Evolutionary conservation across 37 sponge, comb jelly and placozoan species (phyloP), one percentile per base, ranked within the genome.

Genomic region (Geodia barretti): DNA sequence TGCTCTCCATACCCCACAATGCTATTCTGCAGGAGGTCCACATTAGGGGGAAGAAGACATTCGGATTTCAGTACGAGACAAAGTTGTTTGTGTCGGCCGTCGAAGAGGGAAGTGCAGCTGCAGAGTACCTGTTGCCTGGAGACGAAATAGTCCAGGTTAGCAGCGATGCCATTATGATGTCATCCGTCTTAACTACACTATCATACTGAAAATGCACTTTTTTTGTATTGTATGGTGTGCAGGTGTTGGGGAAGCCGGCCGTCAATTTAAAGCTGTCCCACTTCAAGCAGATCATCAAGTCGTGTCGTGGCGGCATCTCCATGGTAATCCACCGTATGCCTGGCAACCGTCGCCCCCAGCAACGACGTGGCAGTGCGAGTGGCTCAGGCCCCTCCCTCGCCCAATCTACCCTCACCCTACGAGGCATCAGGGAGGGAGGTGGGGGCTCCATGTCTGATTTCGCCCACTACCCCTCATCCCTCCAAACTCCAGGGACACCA

Each of bases 121-220:
- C 72, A 0, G 62, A 71, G 41, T 32, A 20, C 35, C 41, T 85
- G 63, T 2, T 26, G 31, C 72, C 78, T 1, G 85, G 85, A 39
- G 85, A 85, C 35, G 85, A 85, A 70, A 85, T 85, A 11, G 63
- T 78, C 2, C 71, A 77, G 85, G 85, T 85, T 35, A 39, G 70
- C 19, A 21, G 21, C 35, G 30, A 2, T 11, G 35, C 36, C 42
- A 19, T 26, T 41, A 36, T 11, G 1, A 43, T 17, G 43, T 73
- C 2, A 1, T 36, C 43, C 74, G 21, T 73, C 9, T 73, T 1
- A 35, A 47, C 7, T 47, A 47, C 14, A 47, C 54, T 17, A 47
- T 47, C 54, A 47, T 47, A 14, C 11, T 14, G 41, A 25, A 32
- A 24, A 33, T 61, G 1, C 37, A 4, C 4, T 4, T 59, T 26